Evolutionary conservation across 92 coral and sea anemone genomes (phyloP), one percentile per base, ranked within the genome.

Genomic region (Palythoa caribaeorum): DNA sequence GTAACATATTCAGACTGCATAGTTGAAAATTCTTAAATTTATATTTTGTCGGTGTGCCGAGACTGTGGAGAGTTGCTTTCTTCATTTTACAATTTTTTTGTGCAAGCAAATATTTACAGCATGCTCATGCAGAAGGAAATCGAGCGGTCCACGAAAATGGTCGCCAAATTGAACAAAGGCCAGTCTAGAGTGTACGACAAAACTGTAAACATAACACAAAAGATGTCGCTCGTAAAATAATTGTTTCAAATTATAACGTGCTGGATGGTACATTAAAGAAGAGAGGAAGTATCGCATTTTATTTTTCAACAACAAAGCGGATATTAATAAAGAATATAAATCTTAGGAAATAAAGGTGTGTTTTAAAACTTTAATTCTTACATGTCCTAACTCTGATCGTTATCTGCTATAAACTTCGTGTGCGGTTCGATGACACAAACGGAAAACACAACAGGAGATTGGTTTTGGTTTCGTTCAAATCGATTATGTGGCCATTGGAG

Each of bases 1-100:
- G 84, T 77, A 39, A 78, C 38, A 51, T 69, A 79, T 70, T 78
- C 62, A 19, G 63, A 28, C 77, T 53, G 53, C 28, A 28, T 28
- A 28, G 66, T 50, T n/a, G 17, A 36, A 39, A 75, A 59, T 37
- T 36, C 53, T n/a, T 19, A 2, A 79, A 38, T 15, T 75, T 44
- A 5, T 8, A 17, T 75, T 75, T 21, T 75, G 59, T 52, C 9
- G 54, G 36, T 3, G 11, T 76, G 12, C 48, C 36, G 17, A 71
- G 6, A 71, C 10, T 47, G 35, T 16, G 39, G 15, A 4, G 16
- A 50, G 11, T 50, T 8, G 9, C 17, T 44, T 9, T 51, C 21
- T n/a, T 40, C 0, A 16, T 44, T 47, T 5, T 44, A 17, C 21
- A 8, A 8, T 4, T 63, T 63, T 59, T 63, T n/a, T 2, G 28